Percentiles rank a stretch among this genome's conserved stretches.
These are phyloP conservation scores for Oostethus manadensis DNA, from an alignment of 2,113 vertebrate genomes.

Conservation along the genomic window DNA sequence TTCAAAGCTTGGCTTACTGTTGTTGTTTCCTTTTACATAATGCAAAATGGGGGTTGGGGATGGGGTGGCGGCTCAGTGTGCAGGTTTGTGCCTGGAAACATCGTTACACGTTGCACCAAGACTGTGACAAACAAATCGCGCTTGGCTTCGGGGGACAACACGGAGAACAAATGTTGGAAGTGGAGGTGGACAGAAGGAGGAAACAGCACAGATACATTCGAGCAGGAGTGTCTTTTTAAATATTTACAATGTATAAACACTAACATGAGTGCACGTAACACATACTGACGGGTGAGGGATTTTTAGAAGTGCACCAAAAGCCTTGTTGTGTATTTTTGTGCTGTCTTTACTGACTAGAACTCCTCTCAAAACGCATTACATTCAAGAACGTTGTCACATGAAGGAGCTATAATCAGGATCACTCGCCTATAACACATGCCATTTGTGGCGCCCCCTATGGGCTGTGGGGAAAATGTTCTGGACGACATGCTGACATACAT, in stretches of 20 bases:
- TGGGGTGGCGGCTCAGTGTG: no score
- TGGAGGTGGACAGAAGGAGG: conserved; percentile 3
- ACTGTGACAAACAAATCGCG: conserved; percentile 43
- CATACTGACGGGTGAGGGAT: neutral
- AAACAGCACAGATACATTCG: neutral
- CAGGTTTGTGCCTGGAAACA: conserved; percentile 26
- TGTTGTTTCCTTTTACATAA: conserved; percentile 5
- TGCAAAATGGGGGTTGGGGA: no score
- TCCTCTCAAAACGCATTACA: no score
- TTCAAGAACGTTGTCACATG: no score
- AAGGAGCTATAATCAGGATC: no score
- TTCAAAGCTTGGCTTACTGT: conserved; percentile 4
- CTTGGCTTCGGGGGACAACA: conserved; percentile 23
- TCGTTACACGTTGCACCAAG: conserved; percentile 35
- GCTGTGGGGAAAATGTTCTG: no score
- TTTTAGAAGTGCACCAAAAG: neutral
- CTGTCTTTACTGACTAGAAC: no score
- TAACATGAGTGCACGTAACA: neutral
- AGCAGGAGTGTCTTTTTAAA: conserved; percentile 2
- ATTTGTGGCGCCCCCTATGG: no score
- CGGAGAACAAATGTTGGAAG: conserved; percentile 28
- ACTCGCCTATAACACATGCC: no score
- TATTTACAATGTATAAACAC: neutral
- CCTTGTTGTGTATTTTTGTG: no score
- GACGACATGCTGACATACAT: no score